These are phyloP conservation scores for Caenorhabditis becei DNA, from an alignment of 2,888 invertebrate genomes.

Conservation along the genomic window DNA sequence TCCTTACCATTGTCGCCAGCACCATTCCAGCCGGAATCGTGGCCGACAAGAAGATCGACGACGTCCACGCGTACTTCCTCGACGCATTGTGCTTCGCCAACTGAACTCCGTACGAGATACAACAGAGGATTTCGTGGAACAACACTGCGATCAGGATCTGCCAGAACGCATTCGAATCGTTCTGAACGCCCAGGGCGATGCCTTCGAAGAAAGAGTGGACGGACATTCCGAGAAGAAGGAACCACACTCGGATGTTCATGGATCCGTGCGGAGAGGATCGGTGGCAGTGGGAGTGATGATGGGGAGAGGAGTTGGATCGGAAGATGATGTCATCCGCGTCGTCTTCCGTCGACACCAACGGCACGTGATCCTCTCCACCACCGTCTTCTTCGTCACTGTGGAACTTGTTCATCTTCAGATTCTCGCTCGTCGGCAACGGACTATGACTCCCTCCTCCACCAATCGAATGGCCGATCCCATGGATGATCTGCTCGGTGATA, in stretches of 20 bases:
- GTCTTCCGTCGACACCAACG: constrained; percentile 65
- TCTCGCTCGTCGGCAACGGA: constrained; percentile 33
- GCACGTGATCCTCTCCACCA: constrained; percentile 61
- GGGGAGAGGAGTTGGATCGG: constrained; percentile 56
- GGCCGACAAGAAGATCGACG: constrained; percentile 71
- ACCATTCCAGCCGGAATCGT: constrained; percentile 78
- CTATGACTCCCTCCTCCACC: constrained; percentile 36
- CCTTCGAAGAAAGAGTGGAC: constrained; percentile 85
- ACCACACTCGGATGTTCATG: constrained; percentile 62
- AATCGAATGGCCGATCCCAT: constrained; percentile 54
- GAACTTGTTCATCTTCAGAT: constrained; percentile 52
- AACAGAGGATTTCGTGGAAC: constrained; percentile 78
- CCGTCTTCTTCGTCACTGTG: constrained; percentile 58
- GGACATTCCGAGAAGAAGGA: constrained; percentile 84
- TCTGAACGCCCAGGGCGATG: constrained; percentile 84
- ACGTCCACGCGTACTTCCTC: constrained; percentile 65
- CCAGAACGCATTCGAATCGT: constrained; percentile 68
- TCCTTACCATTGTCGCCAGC: constrained; percentile 68
- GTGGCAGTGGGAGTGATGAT: constrained; percentile 27
- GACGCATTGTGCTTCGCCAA: constrained; percentile 76
- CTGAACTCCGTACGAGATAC: constrained; percentile 78
- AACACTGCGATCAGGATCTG: constrained; percentile 77
- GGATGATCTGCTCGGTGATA: constrained; percentile 75
- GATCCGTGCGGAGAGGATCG: constrained; percentile 14
- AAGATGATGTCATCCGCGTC: constrained; percentile 75